These are phyloP conservation scores for Diadromus collaris DNA, from an alignment of 2,888 invertebrate genomes.

Conservation along the genomic window DNA sequence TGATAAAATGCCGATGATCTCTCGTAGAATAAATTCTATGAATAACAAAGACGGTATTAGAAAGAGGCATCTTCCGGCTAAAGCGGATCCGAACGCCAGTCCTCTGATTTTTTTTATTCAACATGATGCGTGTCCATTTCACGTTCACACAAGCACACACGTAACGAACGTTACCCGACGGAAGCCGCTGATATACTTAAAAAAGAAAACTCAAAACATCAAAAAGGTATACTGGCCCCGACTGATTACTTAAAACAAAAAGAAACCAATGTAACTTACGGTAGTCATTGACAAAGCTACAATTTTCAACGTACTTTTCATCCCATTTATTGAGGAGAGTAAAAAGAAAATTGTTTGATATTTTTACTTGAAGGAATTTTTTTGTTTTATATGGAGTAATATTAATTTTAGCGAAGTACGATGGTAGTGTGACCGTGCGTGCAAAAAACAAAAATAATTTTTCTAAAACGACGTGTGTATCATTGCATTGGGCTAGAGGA, in stretches of 20 bases:
- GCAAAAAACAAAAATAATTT: conserved; percentile 24
- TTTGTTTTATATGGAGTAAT: conserved; percentile 69
- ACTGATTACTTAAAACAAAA: conserved; percentile 73
- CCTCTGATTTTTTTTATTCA: conserved; percentile 11
- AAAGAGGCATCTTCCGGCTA: conserved; percentile 35
- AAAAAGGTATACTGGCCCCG: conserved; percentile 66
- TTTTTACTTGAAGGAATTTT: conserved; percentile 63
- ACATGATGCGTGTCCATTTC: conserved; percentile 31
- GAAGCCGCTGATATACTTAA: conserved; percentile 67
- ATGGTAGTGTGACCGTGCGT: conserved; percentile 30
- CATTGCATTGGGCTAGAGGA: conserved; percentile 52
- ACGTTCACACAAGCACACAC: conserved; percentile 51
- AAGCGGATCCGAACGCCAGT: not conserved
- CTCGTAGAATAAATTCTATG: conserved; percentile 54
- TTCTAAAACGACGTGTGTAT: conserved; percentile 49
- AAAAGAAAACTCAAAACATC: conserved; percentile 61
- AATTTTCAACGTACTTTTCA: conserved; percentile 35
- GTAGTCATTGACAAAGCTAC: not conserved
- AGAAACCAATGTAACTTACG: not conserved
- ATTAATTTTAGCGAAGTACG: conserved; percentile 68
- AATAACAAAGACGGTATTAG: conserved; percentile 31
- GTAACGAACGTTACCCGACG: conserved; percentile 32
- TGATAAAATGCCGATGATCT: conserved; percentile 59
- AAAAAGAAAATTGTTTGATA: conserved; percentile 8
- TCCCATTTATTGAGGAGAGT: not conserved